These are phyloP conservation scores for Nemoura dubitans DNA, from an alignment of 2,888 invertebrate genomes.

Conservation along the genomic window DNA sequence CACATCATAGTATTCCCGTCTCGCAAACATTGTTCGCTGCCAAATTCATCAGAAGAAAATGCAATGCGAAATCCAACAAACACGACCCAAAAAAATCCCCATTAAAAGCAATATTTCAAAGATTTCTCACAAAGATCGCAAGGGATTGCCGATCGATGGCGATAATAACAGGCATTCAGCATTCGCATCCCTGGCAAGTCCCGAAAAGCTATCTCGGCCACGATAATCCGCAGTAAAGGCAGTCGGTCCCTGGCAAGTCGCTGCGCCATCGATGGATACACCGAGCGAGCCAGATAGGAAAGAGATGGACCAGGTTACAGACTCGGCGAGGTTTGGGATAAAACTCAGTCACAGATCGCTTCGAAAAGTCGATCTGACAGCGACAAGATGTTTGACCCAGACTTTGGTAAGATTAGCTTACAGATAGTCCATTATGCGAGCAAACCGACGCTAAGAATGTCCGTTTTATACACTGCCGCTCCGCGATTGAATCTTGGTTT, in stretches of 20 bases:
- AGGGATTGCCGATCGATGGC: neutral
- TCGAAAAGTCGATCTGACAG: neutral
- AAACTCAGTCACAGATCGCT: neutral
- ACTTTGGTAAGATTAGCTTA: slow-evolving; percentile 12
- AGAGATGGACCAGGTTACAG: neutral
- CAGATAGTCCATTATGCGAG: neutral
- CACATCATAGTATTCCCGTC: neutral
- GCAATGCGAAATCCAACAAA: neutral
- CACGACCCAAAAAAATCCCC: neutral
- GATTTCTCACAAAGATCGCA: neutral
- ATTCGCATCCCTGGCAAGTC: neutral
- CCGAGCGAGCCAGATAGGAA: neutral
- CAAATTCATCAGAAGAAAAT: neutral
- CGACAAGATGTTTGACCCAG: slow-evolving; percentile 2
- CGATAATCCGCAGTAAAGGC: neutral
- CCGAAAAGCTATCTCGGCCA: neutral
- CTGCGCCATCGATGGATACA: neutral
- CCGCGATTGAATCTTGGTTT: neutral
- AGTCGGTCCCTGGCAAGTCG: neutral
- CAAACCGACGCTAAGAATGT: neutral
- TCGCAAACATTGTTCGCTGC: neutral
- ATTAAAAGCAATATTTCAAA: neutral
- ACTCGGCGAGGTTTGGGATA: neutral
- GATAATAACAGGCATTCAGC: neutral
- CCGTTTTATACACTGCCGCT: neutral